Evolutionary conservation across 1,140 invertebrate species (phyloP), one percentile per base, ranked within the genome.

Genomic region (Orchestia grillus): DNA sequence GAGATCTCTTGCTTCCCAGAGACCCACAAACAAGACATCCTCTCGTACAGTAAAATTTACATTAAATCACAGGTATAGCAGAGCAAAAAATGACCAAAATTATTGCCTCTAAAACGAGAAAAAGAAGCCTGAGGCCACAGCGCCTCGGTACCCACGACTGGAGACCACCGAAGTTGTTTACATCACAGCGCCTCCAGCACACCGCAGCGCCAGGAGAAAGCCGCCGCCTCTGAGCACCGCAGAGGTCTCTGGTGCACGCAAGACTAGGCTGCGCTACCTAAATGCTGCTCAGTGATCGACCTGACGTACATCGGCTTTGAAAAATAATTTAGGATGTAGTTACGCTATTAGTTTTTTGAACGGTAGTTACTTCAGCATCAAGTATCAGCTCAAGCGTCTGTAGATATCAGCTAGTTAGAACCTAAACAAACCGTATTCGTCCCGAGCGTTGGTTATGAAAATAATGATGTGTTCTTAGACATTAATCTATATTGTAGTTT

Each of bases 21-120:
- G 92, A 94, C 92, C 92, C 92, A 94, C 92, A 94, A 94, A 94
- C 92, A 94, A 94, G 92, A 94, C 92, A 94, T 94, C 92, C 92
- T 94, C 92, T 94, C 44, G 92, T 94, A 94, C 92, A 45, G 92
- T 44, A 47, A 94, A 94, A 94, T 94, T 94, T 94, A 94, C 92
- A 94, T 94, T 44, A 94, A 94, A 94, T 94, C 92, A 94, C 92
- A 44, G 92, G 92, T 94, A 94, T 45, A 94, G 92, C 43, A 94
- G 92, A 45, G 44, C 92, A 94, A 94, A 94, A 94, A 94, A 94
- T 94, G 1, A 94, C 92, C 44, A 47, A 94, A 94, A 94, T 94
- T 94, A 94, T 94, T 45, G 36, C 92, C 92, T 94, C 44, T 94
- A 45, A 94, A 94, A 94, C 92, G 16, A 94, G 92, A 94, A 94